Evolutionary conservation across 2,797 vertebrate genomes (phyloP).

Genomic region (Ctenopoma multispine): DNA sequence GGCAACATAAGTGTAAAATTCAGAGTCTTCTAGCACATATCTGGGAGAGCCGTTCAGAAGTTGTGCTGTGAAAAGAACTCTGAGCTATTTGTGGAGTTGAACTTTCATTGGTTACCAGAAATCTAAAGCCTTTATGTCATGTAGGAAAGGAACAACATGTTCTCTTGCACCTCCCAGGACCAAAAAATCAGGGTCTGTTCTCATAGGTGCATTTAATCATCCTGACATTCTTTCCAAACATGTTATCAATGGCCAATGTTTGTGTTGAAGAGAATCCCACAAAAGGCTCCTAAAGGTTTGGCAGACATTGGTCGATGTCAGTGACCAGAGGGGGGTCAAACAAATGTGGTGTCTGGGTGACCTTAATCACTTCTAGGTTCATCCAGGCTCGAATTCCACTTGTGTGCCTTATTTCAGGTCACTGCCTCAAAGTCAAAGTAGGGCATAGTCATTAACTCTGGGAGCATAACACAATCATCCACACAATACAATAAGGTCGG

Average conservation of each 20-base stretch:
- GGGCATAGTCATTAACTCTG: conserved; percentile 87
- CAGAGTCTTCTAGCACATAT: conserved; percentile 15
- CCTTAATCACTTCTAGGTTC: conserved; percentile 88
- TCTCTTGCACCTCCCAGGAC: conserved; percentile 31
- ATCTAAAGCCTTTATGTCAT: conserved; percentile 30
- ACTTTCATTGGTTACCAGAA: conserved; percentile 30
- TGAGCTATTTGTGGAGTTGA: conserved; percentile 7
- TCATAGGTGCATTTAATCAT: conserved; percentile 67
- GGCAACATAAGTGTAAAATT: conserved; percentile 26
- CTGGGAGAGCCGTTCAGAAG: conserved; percentile 1
- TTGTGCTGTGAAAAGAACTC: conserved; percentile 7
- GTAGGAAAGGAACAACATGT: conserved; percentile 22
- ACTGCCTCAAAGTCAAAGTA: conserved; percentile 88
- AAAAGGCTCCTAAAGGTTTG: conserved; percentile 77
- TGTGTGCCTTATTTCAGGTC: conserved; percentile 87
- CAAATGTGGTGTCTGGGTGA: conserved; percentile 84
- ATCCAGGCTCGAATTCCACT: conserved; percentile 85
- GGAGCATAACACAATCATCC: conserved; percentile 86
- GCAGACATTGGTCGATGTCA: conserved; percentile 74
- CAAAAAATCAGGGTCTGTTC: conserved; percentile 35
- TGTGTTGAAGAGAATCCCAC: conserved; percentile 72
- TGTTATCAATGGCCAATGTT: conserved; percentile 67
- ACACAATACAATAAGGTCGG: conserved; percentile 86
- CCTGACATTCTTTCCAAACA: conserved; percentile 49
- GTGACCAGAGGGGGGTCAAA: conserved; percentile 76